These are phyloP conservation scores for Hyperoplus immaculatus DNA, from an alignment of 2,797 vertebrate species.

Conservation along the genomic window DNA sequence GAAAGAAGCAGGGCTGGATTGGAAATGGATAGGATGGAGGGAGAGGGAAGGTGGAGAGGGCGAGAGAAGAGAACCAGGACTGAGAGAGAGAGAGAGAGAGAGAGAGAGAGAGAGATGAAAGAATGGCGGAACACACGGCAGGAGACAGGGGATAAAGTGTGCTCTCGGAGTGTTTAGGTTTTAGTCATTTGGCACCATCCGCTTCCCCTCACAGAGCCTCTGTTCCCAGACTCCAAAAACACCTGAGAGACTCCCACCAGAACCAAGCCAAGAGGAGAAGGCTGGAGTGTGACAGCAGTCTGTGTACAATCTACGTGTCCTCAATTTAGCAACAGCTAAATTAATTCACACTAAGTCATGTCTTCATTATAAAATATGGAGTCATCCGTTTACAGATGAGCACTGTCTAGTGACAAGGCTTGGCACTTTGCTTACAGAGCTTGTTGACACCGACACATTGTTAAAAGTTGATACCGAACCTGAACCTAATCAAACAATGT, in stretches of 20 bases:
- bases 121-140: conserved; percentile 40
- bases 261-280: conserved; percentile 39
- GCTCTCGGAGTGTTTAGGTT: conserved; percentile 76
- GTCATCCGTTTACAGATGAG: conserved; percentile 32
- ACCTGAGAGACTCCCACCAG: conserved; percentile 66
- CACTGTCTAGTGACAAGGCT: conserved; percentile 31
- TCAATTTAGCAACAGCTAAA: conserved; percentile 32
- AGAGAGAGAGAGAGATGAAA: conserved; percentile 46
- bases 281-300: conserved; percentile 49
- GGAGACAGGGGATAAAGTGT: conserved; percentile 73
- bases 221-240: conserved; percentile 51
- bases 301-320: conserved; percentile 28
- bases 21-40: conserved; percentile 24
- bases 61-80: conserved; percentile 24
- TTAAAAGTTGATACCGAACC: conserved; percentile 2
- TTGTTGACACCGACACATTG: conserved; percentile 18
- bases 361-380: conserved; percentile 37
- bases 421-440: conserved; percentile 21
- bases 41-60: background rate
- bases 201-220: conserved; percentile 66
- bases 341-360: conserved; percentile 48
- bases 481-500: conserved; percentile 3
- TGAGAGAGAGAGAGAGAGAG: conserved; percentile 33
- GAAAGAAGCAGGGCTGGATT: conserved; percentile 40
- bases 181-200: conserved; percentile 67